Percentiles rank a stretch among this genome's conserved stretches.
phyloP scores from a whole-genome alignment of 2,888 invertebrate genomes.

The Coenonympha glycerion region DNA sequence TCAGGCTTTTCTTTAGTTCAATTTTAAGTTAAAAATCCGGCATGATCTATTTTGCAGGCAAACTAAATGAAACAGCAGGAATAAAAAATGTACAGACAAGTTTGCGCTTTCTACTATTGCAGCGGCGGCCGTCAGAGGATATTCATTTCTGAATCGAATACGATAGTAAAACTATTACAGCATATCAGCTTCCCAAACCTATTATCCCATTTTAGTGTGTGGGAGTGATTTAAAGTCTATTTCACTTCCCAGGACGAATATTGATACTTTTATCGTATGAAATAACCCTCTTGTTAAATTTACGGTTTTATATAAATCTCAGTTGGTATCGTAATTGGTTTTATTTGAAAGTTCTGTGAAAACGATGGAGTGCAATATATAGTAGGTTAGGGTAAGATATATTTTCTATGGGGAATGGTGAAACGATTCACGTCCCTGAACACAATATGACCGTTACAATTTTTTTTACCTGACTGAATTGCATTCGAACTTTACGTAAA shows the following conservation, averaged over 20 bases:
- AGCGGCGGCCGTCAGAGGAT: constrained; percentile 10
- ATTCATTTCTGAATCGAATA: constrained; percentile 23
- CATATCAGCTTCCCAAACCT: constrained; percentile 23
- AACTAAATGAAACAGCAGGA: constrained; percentile 2
- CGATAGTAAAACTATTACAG: constrained; percentile 26
- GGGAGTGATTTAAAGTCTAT: constrained; percentile 24
- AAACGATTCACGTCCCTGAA: too few relatives aligned
- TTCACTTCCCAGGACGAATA: constrained; percentile 22
- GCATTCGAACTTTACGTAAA: too few relatives aligned
- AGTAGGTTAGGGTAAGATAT: not conserved
- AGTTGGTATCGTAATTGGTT: constrained; percentile 10
- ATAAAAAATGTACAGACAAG: constrained; percentile 2
- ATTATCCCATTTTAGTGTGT: constrained; percentile 24
- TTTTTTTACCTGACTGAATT: too few relatives aligned
- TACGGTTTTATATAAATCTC: constrained; percentile 17
- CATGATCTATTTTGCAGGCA: constrained; percentile 3
- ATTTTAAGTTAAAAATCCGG: constrained; percentile 7
- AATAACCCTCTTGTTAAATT: constrained; percentile 21
- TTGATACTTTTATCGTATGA: constrained; percentile 24
- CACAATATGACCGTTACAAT: too few relatives aligned
- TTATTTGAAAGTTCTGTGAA: constrained; percentile 11
- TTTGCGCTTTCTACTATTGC: constrained; percentile 11
- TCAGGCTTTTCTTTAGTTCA: not conserved
- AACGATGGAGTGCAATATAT: not conserved
- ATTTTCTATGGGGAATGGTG: too few relatives aligned